Evolutionary conservation across 2,888 invertebrate species (phyloP).

Genomic region (Drosophila pseudotakahashii): DNA sequence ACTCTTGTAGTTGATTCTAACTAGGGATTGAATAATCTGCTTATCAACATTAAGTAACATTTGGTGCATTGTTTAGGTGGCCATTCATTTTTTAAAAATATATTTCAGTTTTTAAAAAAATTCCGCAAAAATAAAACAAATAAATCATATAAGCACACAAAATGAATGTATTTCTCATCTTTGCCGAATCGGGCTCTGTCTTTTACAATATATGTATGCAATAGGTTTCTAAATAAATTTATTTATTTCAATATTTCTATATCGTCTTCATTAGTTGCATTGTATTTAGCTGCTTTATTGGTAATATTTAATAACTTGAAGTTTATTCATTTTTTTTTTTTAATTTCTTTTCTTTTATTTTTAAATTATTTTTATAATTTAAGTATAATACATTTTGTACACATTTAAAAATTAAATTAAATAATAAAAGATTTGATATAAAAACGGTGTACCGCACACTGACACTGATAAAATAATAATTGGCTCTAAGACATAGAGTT

Average conservation of each 20-base stretch:
- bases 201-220: slow-evolving; percentile 35
- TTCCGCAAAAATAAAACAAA: slow-evolving; percentile 31
- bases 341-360: slow-evolving; percentile 22
- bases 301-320: slow-evolving; percentile 62
- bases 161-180: slow-evolving; percentile 43
- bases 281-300: slow-evolving; percentile 35
- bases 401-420: slow-evolving; percentile 80
- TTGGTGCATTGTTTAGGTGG: slow-evolving; percentile 39
- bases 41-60: slow-evolving; percentile 32
- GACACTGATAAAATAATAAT: slow-evolving; percentile 48
- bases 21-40: slow-evolving; percentile 20
- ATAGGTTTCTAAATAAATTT: slow-evolving; percentile 28
- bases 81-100: slow-evolving; percentile 15
- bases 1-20: slow-evolving; percentile 15
- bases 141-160: slow-evolving; percentile 40
- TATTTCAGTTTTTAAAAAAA: slow-evolving; percentile 15
- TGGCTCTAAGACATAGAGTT: slow-evolving; percentile 53
- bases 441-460: slow-evolving; percentile 49
- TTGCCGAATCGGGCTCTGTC: slow-evolving; percentile 30
- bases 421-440: slow-evolving; percentile 53
- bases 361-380: slow-evolving; percentile 76
- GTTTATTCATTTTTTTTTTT: slow-evolving; percentile 56
- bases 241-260: slow-evolving; percentile 25
- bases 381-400: slow-evolving; percentile 84
- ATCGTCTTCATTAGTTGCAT: slow-evolving; percentile 34